A percentile compares a stretch with the other conserved stretches of the same genome.
phyloP scores from a whole-genome alignment of 2,888 invertebrate species.

The Chironomus tentans region DNA sequence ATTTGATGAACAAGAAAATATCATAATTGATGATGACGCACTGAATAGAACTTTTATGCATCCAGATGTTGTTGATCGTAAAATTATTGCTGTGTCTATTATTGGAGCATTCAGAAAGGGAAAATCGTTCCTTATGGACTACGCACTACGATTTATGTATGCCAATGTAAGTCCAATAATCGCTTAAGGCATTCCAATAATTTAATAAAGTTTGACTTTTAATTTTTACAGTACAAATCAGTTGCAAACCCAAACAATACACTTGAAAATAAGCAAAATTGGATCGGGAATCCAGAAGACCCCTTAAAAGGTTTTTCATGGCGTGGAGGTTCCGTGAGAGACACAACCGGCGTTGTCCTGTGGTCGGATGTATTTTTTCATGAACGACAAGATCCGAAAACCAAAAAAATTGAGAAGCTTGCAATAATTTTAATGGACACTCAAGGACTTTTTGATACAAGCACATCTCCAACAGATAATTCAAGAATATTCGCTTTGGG shows the following conservation, averaged over 20 bases:
- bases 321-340: conserved; percentile 2
- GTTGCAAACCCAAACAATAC: neutral
- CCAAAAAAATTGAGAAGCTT: conserved; percentile 1
- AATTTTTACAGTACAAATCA: neutral
- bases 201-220: too few relatives aligned
- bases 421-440: conserved; percentile 27
- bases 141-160: too few relatives aligned
- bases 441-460: conserved; percentile 27
- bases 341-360: conserved; percentile 24
- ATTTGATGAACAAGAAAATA: too few relatives aligned
- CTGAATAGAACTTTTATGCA: too few relatives aligned
- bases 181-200: too few relatives aligned
- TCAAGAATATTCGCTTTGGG: conserved; percentile 19
- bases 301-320: conserved; percentile 24
- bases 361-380: conserved; percentile 26
- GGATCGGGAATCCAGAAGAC: conserved; percentile 6
- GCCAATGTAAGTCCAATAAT: too few relatives aligned
- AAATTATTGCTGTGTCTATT: too few relatives aligned
- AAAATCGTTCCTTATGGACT: too few relatives aligned
- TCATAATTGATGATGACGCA: too few relatives aligned
- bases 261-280: neutral
- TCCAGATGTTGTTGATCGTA: too few relatives aligned
- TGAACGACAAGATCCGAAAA: neutral
- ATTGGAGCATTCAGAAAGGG: too few relatives aligned
- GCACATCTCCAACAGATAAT: conserved; percentile 12